Evolutionary conservation across 2,888 invertebrate genomes (phyloP), one percentile per base, ranked within the genome.

Genomic region (Melikaiella ostensackeni): DNA sequence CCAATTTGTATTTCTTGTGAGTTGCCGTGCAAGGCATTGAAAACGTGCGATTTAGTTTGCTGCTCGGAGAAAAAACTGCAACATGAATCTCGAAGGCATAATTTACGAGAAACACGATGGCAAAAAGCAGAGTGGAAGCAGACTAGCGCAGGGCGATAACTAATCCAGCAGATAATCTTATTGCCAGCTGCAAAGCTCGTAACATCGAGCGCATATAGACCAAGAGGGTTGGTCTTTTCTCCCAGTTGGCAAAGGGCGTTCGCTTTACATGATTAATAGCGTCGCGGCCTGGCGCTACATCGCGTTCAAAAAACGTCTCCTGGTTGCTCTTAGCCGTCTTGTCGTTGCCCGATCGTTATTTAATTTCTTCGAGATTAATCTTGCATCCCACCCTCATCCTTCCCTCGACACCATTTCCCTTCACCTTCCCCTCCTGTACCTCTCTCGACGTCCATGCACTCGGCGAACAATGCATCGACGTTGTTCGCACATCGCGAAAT

Each of bases 321-420:
- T 75, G 73, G 74, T 75, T 35, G 75, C 80, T 76, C 80, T 80
- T 79, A 77, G 74, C 78, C 61, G 66, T 73, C 78, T 77, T 66
- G 80, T 80, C 80, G 79, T 78, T 64, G 75, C 79, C 77, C 82
- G 77, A 80, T 80, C 82, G 80, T 79, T 82, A 80, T 80, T 82
- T 82, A 82, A 82, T 80, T 80, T 80, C 79, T 79, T 79, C 27
- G 82, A 82, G 80, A 80, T 82, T 82, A 82, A 82, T 82, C 77
- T 78, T 76, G 76, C 78, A 77, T 76, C 77, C 78, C 78, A 62
- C 76, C 77, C 70, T 77, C 35, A 46, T 46, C 61, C 74, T 76
- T 11, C 19, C 3, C 35, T 35, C 24, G 30, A 55, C 64, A 75
- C 16, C 24, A n/a, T 4, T 33, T 35, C 9, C 9, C 7, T n/a